Evolutionary conservation across 1,140 invertebrate species (phyloP).

Genomic region (Phortica variegata): DNA sequence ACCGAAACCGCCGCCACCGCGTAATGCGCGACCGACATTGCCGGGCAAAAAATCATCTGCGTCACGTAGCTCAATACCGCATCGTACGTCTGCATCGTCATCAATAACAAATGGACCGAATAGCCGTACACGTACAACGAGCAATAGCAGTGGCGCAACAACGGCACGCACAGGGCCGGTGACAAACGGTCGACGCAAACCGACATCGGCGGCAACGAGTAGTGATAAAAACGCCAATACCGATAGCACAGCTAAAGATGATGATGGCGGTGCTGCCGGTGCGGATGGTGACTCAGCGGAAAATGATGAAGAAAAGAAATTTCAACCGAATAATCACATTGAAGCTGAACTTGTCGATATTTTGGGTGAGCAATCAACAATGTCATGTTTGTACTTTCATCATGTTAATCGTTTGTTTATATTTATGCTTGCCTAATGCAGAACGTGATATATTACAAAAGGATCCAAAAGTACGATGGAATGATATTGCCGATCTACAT

Average conservation of each 20-base stretch:
- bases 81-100: slow-evolving; percentile 28
- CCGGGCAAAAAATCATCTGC: slow-evolving; percentile 59
- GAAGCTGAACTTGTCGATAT: slow-evolving; percentile 95
- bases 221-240: slow-evolving; percentile 20
- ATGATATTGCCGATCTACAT: slow-evolving; percentile 94
- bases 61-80: slow-evolving; percentile 39
- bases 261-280: slow-evolving; percentile 30
- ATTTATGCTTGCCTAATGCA: slow-evolving; percentile 42
- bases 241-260: slow-evolving; percentile 19
- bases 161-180: slow-evolving; percentile 18
- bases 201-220: slow-evolving; percentile 32
- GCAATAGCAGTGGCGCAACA: slow-evolving; percentile 15
- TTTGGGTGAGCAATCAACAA: slow-evolving; percentile 62
- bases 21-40: slow-evolving; percentile 62
- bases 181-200: slow-evolving; percentile 35
- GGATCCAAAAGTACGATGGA: slow-evolving; percentile 96
- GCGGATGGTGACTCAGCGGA: slow-evolving; percentile 23
- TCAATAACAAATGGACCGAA: too few relatives aligned
- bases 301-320: slow-evolving; percentile 65
- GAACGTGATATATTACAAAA: slow-evolving; percentile 98
- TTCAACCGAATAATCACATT: slow-evolving; percentile 81
- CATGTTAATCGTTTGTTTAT: background rate
- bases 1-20: slow-evolving; percentile 62
- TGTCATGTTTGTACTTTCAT: background rate
- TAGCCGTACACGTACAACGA: slow-evolving; percentile 14